These are phyloP conservation scores for Zhuqinia jingwanae DNA, from an alignment of 2,888 invertebrate species.

Conservation along the genomic window DNA sequence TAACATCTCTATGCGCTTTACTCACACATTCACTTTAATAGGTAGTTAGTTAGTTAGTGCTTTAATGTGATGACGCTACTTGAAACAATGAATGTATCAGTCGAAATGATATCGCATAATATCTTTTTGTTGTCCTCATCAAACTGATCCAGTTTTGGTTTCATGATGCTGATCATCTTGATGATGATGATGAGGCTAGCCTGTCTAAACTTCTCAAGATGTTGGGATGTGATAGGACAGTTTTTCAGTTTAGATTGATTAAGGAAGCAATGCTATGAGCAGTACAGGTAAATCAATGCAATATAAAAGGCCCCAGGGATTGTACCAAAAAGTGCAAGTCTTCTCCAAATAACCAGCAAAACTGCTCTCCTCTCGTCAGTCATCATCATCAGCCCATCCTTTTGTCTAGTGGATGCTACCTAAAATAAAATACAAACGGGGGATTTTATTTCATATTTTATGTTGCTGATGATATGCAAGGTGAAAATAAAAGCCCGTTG, in stretches of 20 bases:
- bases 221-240: background rate
- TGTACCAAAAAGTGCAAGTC: conserved; percentile 34
- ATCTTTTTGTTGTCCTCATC: conserved; percentile 6
- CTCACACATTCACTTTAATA: background rate
- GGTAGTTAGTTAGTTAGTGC: background rate
- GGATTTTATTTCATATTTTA: background rate
- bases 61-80: background rate
- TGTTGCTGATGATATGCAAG: background rate
- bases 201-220: background rate
- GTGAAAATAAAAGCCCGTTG: conserved; percentile 43
- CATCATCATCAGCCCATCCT: background rate
- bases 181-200: background rate
- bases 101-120: background rate
- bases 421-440: background rate
- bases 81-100: background rate
- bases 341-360: conserved; percentile 23
- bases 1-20: background rate
- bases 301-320: conserved; percentile 41
- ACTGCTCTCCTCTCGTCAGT: no score
- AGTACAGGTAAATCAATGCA: conserved; percentile 24
- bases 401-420: background rate
- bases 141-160: conserved; percentile 33
- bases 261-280: conserved; percentile 26
- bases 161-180: no score
- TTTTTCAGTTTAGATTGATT: conserved; percentile 20